phyloP scores from a whole-genome alignment of 2,113 vertebrate species.

The Trichomycterus rosablanca region DNA sequence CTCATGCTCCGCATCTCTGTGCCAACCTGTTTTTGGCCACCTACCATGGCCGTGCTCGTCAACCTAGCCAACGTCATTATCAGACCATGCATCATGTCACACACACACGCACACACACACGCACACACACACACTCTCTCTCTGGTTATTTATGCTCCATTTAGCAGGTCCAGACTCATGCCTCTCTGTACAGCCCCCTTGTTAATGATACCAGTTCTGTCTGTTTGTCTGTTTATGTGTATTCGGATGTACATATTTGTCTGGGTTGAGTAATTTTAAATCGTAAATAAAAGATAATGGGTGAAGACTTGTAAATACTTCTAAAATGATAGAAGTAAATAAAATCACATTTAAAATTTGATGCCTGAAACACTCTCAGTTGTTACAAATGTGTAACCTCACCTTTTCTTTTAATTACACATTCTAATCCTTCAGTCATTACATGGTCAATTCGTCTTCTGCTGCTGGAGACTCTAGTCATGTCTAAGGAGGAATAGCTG shows the following conservation, averaged over 20 bases:
- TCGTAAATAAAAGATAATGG: background rate
- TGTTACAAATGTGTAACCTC: no score
- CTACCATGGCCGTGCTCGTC: conserved; percentile 52
- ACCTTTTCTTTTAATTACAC: no score
- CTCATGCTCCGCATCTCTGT: conserved; percentile 11
- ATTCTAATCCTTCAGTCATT: no score
- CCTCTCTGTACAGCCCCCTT: background rate
- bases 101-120: conserved; percentile 19
- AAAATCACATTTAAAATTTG: no score
- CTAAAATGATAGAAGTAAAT: no score
- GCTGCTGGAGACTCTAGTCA: no score
- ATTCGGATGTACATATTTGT: background rate
- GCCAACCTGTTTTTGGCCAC: conserved; percentile 34
- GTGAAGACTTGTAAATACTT: no score
- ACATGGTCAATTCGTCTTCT: no score
- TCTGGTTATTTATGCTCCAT: conserved; percentile 1
- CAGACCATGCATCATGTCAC: conserved; percentile 57
- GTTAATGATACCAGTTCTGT: background rate
- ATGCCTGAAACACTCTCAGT: no score
- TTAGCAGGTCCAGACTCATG: background rate
- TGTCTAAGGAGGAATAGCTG: no score
- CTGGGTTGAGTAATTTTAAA: background rate
- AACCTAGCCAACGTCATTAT: conserved; percentile 58
- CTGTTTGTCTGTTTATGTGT: background rate
- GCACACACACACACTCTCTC: background rate